phyloP scores from a whole-genome alignment of 2,797 vertebrate genomes.

The Parambassis ranga region DNA sequence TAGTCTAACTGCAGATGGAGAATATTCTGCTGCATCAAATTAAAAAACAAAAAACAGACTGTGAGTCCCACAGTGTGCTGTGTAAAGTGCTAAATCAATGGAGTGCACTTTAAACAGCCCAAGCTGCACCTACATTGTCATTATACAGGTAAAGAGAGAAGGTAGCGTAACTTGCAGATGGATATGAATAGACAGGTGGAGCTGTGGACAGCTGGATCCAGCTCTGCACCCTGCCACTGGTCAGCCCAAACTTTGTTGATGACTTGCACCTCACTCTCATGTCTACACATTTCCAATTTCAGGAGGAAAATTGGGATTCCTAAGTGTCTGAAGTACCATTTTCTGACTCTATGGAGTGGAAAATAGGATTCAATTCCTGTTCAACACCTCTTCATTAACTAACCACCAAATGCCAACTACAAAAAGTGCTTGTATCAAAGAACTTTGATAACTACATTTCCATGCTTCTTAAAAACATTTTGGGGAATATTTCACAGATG shows the following conservation, averaged over 20 bases:
- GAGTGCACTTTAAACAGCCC: not conserved
- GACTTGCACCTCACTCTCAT: constrained; percentile 74
- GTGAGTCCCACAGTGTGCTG: not conserved
- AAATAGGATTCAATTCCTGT: constrained; percentile 83
- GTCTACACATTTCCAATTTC: constrained; percentile 81
- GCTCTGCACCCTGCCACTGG: constrained; percentile 39
- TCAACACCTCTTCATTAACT: constrained; percentile 84
- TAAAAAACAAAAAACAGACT: not conserved
- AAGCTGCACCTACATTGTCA: not conserved
- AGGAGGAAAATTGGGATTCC: constrained; percentile 80
- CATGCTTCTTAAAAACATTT: constrained; percentile 72
- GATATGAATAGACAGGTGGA: not conserved
- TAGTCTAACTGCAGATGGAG: no score
- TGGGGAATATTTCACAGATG: constrained; percentile 54
- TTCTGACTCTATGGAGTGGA: constrained; percentile 82
- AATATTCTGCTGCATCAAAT: not conserved
- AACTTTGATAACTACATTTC: constrained; percentile 75
- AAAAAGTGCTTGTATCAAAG: constrained; percentile 76
- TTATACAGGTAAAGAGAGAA: not conserved
- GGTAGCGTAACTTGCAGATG: not conserved
- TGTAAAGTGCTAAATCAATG: not conserved
- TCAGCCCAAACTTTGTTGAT: constrained; percentile 68
- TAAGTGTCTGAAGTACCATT: constrained; percentile 83
- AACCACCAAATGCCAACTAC: constrained; percentile 72
- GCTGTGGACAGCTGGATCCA: constrained; percentile 16